Percentiles rank a stretch among this genome's conserved stretches.
These are phyloP conservation scores for Galerucella calmariensis DNA, from an alignment of 2,888 invertebrate genomes.

Conservation along the genomic window DNA sequence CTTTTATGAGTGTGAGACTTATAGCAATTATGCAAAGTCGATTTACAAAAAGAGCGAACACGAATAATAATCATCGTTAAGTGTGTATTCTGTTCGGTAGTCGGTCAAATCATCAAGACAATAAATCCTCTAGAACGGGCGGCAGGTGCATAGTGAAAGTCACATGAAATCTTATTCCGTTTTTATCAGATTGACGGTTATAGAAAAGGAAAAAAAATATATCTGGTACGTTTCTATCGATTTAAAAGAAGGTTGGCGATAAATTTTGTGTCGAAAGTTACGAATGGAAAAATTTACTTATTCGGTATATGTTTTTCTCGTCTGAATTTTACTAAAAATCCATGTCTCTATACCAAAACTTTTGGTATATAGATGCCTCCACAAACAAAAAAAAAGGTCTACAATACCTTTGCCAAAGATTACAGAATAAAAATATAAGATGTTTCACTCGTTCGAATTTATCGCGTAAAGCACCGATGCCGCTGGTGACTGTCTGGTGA, in stretches of 20 bases:
- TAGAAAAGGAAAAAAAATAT: slow-evolving; percentile 28
- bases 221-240: slow-evolving; percentile 28
- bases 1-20: not conserved
- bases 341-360: too few species aligned
- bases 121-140: slow-evolving; percentile 37
- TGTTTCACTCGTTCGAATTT: too few species aligned
- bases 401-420: too few species aligned
- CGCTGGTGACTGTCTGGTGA: too few species aligned
- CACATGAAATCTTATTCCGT: slow-evolving; percentile 20
- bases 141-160: slow-evolving; percentile 45
- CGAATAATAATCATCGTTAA: slow-evolving; percentile 19
- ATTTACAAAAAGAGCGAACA: slow-evolving; percentile 14
- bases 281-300: too few species aligned
- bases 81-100: slow-evolving; percentile 11
- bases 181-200: slow-evolving; percentile 9
- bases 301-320: too few species aligned
- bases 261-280: slow-evolving; percentile 32
- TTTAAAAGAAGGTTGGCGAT: slow-evolving; percentile 28
- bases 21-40: slow-evolving; percentile 28
- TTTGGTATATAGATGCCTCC: too few species aligned
- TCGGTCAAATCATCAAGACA: slow-evolving; percentile 41
- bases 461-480: too few species aligned
- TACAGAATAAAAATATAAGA: too few species aligned
- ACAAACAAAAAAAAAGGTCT: too few species aligned
- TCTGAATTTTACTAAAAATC: too few species aligned